Conservation (phyloP, 1,140 invertebrate species). For the Thaumetopoea pityocampa region DNA sequence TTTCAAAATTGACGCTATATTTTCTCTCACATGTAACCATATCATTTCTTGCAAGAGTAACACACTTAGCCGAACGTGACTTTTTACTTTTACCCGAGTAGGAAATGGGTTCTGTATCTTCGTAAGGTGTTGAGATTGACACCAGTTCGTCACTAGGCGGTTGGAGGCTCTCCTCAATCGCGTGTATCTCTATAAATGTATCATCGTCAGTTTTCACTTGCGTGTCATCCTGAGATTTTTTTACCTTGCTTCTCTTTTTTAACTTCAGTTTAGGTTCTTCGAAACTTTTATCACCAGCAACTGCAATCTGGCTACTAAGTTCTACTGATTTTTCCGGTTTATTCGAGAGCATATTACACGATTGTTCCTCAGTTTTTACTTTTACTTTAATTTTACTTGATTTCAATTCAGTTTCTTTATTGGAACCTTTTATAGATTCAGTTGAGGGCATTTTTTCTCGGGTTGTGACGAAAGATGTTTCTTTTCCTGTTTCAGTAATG, state of each 20-base stretch:
- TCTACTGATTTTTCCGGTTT: conserved; percentile 37
- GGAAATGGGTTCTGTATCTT: conserved; percentile 40
- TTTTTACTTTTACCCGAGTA: conserved; percentile 46
- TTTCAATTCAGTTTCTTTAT: not conserved
- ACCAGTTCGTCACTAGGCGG: conserved; percentile 50
- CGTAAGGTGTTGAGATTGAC: conserved; percentile 57
- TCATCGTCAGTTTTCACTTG: conserved; percentile 52
- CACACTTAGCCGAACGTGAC: conserved; percentile 44
- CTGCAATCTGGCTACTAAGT: conserved; percentile 5
- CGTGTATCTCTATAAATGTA: conserved; percentile 67
- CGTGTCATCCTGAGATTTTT: conserved; percentile 46
- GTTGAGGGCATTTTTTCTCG: too few relatives aligned
- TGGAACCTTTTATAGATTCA: conserved; percentile 5
- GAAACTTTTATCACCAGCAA: conserved; percentile 28
- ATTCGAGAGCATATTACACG: conserved; percentile 59
- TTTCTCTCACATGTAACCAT: conserved; percentile 15
- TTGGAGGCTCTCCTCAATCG: conserved; percentile 56
- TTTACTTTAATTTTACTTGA: too few relatives aligned
- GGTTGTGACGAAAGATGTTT: too few relatives aligned
- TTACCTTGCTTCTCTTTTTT: conserved; percentile 58
- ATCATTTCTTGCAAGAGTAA: conserved; percentile 42
- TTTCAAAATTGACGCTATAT: too few relatives aligned
- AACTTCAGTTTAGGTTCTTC: conserved; percentile 55
- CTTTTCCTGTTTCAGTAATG: too few relatives aligned
- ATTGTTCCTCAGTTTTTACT: conserved; percentile 61